Percentiles rank a stretch among this genome's conserved stretches.
Conservation (phyloP, 2,888 invertebrate species). For the Epinotia nisella region DNA sequence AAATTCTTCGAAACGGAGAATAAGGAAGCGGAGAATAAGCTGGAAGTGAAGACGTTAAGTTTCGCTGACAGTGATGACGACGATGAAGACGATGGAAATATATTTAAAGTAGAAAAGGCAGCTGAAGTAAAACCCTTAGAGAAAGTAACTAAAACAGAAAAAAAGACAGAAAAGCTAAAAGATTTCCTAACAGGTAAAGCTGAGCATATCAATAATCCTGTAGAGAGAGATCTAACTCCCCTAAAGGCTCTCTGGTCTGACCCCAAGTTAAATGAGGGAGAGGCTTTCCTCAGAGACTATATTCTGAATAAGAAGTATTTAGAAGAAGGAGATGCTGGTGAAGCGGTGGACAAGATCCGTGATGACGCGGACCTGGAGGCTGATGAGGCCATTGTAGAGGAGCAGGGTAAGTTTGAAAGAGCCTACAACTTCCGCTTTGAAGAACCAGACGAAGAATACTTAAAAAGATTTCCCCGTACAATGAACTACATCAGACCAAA, state of each 20-base stretch:
- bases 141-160: slow-evolving; percentile 43
- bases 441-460: slow-evolving; percentile 96
- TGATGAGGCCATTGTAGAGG: slow-evolving; percentile 91
- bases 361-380: slow-evolving; percentile 83
- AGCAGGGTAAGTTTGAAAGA: slow-evolving; percentile 95
- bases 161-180: slow-evolving; percentile 67
- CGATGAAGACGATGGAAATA: slow-evolving; percentile 68
- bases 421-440: slow-evolving; percentile 98
- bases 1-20: slow-evolving; percentile 87
- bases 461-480: slow-evolving; percentile 96
- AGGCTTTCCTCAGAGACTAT: slow-evolving; percentile 96
- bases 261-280: slow-evolving; percentile 91
- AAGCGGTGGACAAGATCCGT: slow-evolving; percentile 67
- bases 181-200: slow-evolving; percentile 93
- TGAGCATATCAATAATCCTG: slow-evolving; percentile 84
- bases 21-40: slow-evolving; percentile 69
- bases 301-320: slow-evolving; percentile 91
- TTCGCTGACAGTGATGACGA: slow-evolving; percentile 78
- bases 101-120: slow-evolving; percentile 78
- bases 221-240: slow-evolving; percentile 88
- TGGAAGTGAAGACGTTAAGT: slow-evolving; percentile 67
- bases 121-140: slow-evolving; percentile 60
- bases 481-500: slow-evolving; percentile 92
- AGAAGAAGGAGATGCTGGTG: slow-evolving; percentile 83
- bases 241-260: slow-evolving; percentile 94